Base-by-base conservation (phyloP, 1,140 invertebrate species). In the Drosophila kanapiae region DNA sequence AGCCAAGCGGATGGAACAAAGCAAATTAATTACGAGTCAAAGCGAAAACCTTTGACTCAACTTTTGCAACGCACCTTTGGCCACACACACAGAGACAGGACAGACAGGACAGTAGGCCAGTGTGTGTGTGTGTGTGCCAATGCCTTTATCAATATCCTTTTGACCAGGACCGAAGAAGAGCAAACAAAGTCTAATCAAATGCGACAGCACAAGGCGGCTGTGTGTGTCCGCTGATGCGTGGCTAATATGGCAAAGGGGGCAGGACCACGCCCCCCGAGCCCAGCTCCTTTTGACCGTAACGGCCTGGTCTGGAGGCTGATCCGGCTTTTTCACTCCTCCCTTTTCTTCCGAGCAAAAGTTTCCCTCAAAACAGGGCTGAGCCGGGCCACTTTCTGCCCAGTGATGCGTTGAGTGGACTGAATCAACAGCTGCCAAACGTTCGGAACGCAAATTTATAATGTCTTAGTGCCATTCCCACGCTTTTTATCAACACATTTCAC, bases 11-110 rank as follows among this genome's bases (percentile, higher is more conserved):
- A 86, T 70, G 76, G 68, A 91, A 91, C 90, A 91, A 91, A 91
- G 90, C 90, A 83, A 91, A 91, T 91, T 91, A 91, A 91, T 91
- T 91, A 87, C 90, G 87, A 82, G 90, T 90, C 85, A 90, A 90
- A 82, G 81, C 42, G 64, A 90, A 70, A 90, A 82, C 84, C 75
- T 87, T 90, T 88, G 85, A 84, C 85, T 81, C 62, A 54, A 71
- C 75, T 72, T 65, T 76, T 11, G 78, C 29, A 76, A 85, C 69
- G 78, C 75, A 86, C 82, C 86, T 82, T 84, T 75, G 42, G 51
- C 57, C 56, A 65, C 47, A 70, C 54, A 38, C 54, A 23, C 23
- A 23, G 23, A 23, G 23, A 23, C 23, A 23, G 23, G 23, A 23
- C 23, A 23, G 23, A 23, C 23, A 23, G 23, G 23, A 23, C 23